Evolutionary conservation across 1,140 invertebrate genomes (phyloP).

Genomic region (Luehdorfia chinensis): DNA sequence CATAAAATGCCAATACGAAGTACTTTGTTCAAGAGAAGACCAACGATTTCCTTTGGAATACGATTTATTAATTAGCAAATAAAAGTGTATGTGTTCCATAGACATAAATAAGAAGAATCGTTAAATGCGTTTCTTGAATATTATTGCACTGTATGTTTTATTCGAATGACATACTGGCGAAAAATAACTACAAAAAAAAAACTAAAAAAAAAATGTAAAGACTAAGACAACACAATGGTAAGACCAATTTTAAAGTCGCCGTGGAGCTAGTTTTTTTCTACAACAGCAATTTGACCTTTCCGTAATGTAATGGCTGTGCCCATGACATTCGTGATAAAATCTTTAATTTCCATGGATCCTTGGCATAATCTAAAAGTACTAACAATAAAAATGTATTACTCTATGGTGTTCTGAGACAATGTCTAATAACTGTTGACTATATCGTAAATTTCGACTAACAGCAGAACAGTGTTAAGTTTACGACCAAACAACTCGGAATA

Average conservation of each 20-base stretch:
- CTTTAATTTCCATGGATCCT: neutral
- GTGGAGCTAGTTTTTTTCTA: constrained; percentile 73
- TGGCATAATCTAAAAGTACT: no score
- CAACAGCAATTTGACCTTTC: constrained; percentile 49
- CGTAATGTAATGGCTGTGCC: constrained; percentile 1
- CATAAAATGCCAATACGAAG: constrained; percentile 22
- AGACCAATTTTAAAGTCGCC: constrained; percentile 27
- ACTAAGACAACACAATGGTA: no score
- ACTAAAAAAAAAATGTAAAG: constrained; percentile 31
- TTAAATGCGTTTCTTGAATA: constrained; percentile 26
- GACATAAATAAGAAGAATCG: constrained; percentile 29
- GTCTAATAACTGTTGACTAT: constrained; percentile 8
- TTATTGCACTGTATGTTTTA: constrained; percentile 19
- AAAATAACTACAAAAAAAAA: constrained; percentile 40
- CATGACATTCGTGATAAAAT: neutral
- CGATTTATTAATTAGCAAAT: constrained; percentile 20
- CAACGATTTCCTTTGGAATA: constrained; percentile 51
- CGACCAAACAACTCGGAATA: no score
- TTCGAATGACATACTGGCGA: constrained; percentile 40
- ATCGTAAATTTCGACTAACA: no score
- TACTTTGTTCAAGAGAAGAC: constrained; percentile 34
- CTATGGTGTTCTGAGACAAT: constrained; percentile 6
- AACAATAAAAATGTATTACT: constrained; percentile 2
- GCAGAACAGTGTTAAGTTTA: no score
- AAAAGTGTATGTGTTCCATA: constrained; percentile 28